A percentile compares a stretch with the other conserved stretches of the same genome.
phyloP scores from a whole-genome alignment of 2,888 invertebrate genomes.

The Camponotus fellah region DNA sequence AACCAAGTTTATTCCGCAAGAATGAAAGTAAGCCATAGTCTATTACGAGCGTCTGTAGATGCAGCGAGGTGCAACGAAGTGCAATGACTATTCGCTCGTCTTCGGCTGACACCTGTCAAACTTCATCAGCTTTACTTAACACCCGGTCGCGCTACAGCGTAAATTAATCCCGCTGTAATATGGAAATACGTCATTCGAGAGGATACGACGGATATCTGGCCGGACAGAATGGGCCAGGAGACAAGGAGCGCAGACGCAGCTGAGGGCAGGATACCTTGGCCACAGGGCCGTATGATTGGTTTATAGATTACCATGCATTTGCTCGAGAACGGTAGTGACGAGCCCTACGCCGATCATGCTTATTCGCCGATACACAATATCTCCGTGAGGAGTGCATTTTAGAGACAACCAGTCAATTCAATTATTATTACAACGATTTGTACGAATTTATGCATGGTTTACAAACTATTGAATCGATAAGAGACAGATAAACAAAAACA shows the following conservation, averaged over 20 bases:
- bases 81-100: slow-evolving; percentile 42
- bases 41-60: slow-evolving; percentile 22
- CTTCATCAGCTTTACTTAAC: slow-evolving; percentile 76
- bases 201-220: slow-evolving; percentile 65
- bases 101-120: slow-evolving; percentile 75
- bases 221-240: slow-evolving; percentile 61
- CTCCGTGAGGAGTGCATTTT: background rate
- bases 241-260: slow-evolving; percentile 71
- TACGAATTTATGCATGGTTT: background rate
- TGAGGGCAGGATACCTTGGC: slow-evolving; percentile 61
- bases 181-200: slow-evolving; percentile 80
- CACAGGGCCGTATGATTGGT: slow-evolving; percentile 82
- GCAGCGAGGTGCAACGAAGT: slow-evolving; percentile 28
- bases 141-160: slow-evolving; percentile 66
- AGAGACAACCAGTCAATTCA: background rate
- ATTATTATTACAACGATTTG: background rate
- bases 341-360: slow-evolving; percentile 48
- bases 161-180: slow-evolving; percentile 83
- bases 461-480: background rate
- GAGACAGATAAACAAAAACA: background rate
- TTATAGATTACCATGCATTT: slow-evolving; percentile 80
- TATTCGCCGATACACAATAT: slow-evolving; percentile 55
- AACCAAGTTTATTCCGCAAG: slow-evolving; percentile 8
- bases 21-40: background rate
- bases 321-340: slow-evolving; percentile 52